phyloP scores from a whole-genome alignment of 1,140 invertebrate species.

The Bombus ignitus region DNA sequence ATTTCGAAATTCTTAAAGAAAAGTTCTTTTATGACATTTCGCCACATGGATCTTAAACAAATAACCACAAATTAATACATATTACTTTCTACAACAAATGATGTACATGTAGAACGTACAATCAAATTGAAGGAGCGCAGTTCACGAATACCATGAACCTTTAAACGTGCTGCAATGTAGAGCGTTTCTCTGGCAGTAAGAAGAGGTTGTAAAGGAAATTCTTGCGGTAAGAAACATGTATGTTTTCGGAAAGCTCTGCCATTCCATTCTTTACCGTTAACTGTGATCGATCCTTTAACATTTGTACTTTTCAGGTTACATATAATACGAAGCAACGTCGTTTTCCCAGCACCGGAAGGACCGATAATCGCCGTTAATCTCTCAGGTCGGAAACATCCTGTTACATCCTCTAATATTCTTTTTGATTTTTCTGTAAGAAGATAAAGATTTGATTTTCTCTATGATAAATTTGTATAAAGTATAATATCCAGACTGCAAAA shows the following conservation, averaged over 20 bases:
- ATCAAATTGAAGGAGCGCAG: background rate
- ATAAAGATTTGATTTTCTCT: background rate
- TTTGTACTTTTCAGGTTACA: conserved; percentile 73
- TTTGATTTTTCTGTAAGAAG: conserved; percentile 76
- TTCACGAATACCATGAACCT: conserved; percentile 76
- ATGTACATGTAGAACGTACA: conserved; percentile 57
- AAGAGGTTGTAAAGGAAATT: conserved; percentile 86
- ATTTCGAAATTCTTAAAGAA: no score
- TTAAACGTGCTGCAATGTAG: conserved; percentile 86
- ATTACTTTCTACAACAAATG: no score
- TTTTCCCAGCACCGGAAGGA: conserved; percentile 93
- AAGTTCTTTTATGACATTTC: no score
- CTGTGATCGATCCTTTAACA: conserved; percentile 59
- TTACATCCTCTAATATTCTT: conserved; percentile 84
- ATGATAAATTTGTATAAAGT: background rate
- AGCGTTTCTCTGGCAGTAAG: conserved; percentile 87
- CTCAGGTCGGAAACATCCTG: conserved; percentile 84
- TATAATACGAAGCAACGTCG: conserved; percentile 88
- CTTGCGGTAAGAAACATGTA: conserved; percentile 87
- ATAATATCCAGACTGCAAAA: no score
- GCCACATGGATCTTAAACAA: no score
- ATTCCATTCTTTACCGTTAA: conserved; percentile 64
- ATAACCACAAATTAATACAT: no score
- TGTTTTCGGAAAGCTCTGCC: conserved; percentile 82
- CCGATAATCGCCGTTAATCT: conserved; percentile 91